Evolutionary conservation across 2,888 invertebrate genomes (phyloP).

Genomic region (Platerodrilus igneus): DNA sequence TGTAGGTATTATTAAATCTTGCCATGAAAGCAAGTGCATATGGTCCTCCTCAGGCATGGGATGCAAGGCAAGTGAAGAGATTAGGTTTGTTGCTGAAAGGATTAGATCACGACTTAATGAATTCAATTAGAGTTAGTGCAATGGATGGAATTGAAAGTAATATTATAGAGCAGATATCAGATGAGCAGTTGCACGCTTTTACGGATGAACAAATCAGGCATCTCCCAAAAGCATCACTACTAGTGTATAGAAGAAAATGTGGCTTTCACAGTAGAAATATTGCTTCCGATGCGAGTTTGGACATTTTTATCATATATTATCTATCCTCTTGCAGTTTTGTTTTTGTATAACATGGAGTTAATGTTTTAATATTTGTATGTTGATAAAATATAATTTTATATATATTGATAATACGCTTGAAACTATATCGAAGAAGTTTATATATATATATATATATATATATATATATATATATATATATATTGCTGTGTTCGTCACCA

Average conservation of each 20-base stretch:
- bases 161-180: conserved; percentile 10
- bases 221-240: conserved; percentile 6
- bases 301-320: no score
- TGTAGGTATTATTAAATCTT: conserved; percentile 19
- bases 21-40: conserved; percentile 19
- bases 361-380: no score
- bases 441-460: no score
- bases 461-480: no score
- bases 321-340: no score
- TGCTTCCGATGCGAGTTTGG: no score
- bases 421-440: no score
- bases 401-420: no score
- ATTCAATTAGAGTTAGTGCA: conserved; percentile 15
- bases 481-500: no score
- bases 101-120: conserved; percentile 20
- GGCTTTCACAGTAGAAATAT: conserved; percentile 4
- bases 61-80: conserved; percentile 13
- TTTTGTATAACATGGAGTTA: no score
- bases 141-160: conserved; percentile 14
- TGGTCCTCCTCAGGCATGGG: conserved; percentile 27
- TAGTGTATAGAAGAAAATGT: background rate
- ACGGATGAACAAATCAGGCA: conserved; percentile 14
- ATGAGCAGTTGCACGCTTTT: conserved; percentile 12
- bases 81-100: conserved; percentile 21
- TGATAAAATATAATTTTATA: no score